phyloP scores from a whole-genome alignment of 2,113 vertebrate genomes.

The Xenopus tropicalis region UCB_Xtro_10.0 CM004446.2:140488001-140488500 shows the following conservation, averaged over 20 bases:
- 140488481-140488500: background rate
- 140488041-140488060: slow-evolving; percentile 86
- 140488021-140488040: slow-evolving; percentile 85
- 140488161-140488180: slow-evolving; percentile 80
- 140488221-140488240: slow-evolving; percentile 88
- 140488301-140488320: slow-evolving; percentile 70
- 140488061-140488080: slow-evolving; percentile 86
- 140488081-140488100: slow-evolving; percentile 83
- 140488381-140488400: background rate
- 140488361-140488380: slow-evolving; percentile 6
- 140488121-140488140: slow-evolving; percentile 84
- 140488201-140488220: slow-evolving; percentile 83
- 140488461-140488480: background rate
- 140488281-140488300: slow-evolving; percentile 77
- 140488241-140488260: slow-evolving; percentile 86
- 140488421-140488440: background rate
- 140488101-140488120: slow-evolving; percentile 81
- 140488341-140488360: slow-evolving; percentile 57
- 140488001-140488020: slow-evolving; percentile 78
- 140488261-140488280: slow-evolving; percentile 82
- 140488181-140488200: slow-evolving; percentile 82
- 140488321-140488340: slow-evolving; percentile 60
- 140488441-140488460: background rate
- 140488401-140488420: background rate
- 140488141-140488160: slow-evolving; percentile 81